Evolutionary conservation across 2,113 vertebrate species (phyloP), one percentile per base, ranked within the genome.

Genomic region (Procavia capensis): DNA sequence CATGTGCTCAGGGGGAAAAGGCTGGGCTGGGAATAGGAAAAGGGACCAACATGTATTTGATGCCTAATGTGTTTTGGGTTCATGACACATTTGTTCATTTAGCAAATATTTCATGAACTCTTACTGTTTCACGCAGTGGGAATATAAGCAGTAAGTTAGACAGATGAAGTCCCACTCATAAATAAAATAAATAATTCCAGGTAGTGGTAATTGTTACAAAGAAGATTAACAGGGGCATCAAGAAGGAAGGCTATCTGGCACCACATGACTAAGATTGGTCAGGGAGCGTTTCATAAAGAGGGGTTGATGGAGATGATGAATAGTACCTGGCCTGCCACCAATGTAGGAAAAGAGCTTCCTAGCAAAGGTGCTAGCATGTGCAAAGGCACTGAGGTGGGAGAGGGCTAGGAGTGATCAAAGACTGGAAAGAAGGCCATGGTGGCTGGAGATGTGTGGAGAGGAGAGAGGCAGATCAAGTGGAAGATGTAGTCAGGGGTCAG

Each of bases 71-170:
- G 54, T 45, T 85, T 27, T 36, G 31, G 11, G 27, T 31, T 83
- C 85, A 14, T 43, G 64, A 41, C 11, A 16, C 45, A 85, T 61
- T 50, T 63, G 39, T 74, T 86, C 41, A 36, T 39, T 63, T 85
- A 68, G n/a, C 87, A 91, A 76, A 41, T 47, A 70, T 25, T 81
- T 91, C 84, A 76, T 50, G 39, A 83, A 85, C 50, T 61, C 50
- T 34, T 50, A 50, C 41, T 41, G 25, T 43, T 64, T 54, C 50
- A 90, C 27, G 43, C 64, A 54, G 19, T 57, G 9, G 27, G 31
- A 5, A 14, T 24, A 72, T 9, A 57, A 57, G 8, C 17, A 27
- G 1, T 80, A 22, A 34, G 68, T 6, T 57, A 90, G 82, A 57
- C 31, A 70, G 43, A 24, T 5, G 14, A 27, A 20, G 7, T 39